These are phyloP conservation scores for Paracentrotus lividus DNA, from an alignment of 53 echinoderm and acorn worm species.

Conservation along the genomic window DNA sequence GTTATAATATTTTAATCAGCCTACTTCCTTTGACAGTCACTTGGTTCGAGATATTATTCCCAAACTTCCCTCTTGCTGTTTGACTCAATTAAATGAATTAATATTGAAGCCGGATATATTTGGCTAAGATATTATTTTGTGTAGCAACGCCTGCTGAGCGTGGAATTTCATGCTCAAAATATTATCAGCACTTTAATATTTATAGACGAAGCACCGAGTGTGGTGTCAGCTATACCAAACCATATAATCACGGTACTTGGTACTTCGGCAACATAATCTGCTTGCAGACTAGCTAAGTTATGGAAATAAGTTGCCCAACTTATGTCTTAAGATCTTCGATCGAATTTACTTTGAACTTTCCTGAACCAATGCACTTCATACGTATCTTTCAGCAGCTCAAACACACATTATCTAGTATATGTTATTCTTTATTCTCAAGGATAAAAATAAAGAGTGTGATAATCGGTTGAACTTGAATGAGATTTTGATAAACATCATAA, in stretches of 20 bases:
- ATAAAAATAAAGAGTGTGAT: background rate
- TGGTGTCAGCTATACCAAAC: background rate
- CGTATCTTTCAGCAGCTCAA: background rate
- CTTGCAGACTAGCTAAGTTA: background rate
- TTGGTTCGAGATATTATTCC: constrained; percentile 7
- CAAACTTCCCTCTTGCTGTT: constrained; percentile 13
- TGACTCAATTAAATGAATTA: constrained; percentile 34
- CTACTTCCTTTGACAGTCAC: constrained; percentile 25
- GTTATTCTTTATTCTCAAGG: background rate
- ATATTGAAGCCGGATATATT: constrained; percentile 58
- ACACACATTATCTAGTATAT: background rate
- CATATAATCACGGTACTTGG: background rate
- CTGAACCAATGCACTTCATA: background rate
- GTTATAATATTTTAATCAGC: background rate
- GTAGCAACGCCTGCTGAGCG: constrained; percentile 7
- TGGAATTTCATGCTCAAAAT: background rate
- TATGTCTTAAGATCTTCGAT: too few species aligned
- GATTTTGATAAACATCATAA: background rate
- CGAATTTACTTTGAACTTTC: too few species aligned
- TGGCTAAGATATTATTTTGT: constrained; percentile 1
- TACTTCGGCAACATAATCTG: background rate
- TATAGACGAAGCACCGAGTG: background rate
- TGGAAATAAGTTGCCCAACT: too few species aligned
- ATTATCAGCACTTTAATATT: background rate
- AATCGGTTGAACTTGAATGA: background rate